These are phyloP conservation scores for Typhlichthys subterraneus DNA, from an alignment of 2,797 vertebrate genomes.

Conservation along the genomic window DNA sequence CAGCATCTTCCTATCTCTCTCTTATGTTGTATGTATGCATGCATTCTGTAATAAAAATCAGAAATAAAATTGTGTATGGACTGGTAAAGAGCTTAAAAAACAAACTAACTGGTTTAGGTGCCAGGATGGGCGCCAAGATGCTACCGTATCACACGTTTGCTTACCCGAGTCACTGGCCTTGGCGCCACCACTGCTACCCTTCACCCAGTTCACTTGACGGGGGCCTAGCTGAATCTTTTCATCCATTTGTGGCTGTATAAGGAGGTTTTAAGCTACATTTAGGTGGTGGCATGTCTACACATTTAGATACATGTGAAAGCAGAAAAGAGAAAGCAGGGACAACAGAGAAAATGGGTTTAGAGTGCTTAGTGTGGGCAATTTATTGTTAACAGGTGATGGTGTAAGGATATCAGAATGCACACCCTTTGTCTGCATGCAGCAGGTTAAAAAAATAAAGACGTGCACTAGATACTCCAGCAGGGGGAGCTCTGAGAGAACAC, in stretches of 20 bases:
- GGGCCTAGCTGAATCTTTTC: slow-evolving; percentile 98
- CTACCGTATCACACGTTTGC: slow-evolving; percentile 15
- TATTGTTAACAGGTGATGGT: not conserved
- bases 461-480: slow-evolving; percentile 30
- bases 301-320: not conserved
- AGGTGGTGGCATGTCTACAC: not conserved
- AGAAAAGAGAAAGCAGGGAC: not conserved
- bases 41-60: no score
- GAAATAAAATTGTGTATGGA: no score
- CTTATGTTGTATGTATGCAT: no score
- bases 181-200: slow-evolving; percentile 97
- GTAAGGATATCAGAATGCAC: not conserved
- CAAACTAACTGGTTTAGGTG: no score
- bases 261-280: not conserved
- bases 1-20: not conserved
- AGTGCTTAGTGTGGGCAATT: no score
- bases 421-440: no score
- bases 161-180: slow-evolving; percentile 93
- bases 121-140: not conserved
- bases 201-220: slow-evolving; percentile 95
- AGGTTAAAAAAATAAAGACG: no score
- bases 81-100: no score
- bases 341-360: no score
- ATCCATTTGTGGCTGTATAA: slow-evolving; percentile 90
- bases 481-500: slow-evolving; percentile 11